These are phyloP conservation scores for Chondrilla cf. caribensis DNA, from an alignment of 37 sponge, comb jelly and placozoan genomes.

Conservation along the genomic window DNA sequence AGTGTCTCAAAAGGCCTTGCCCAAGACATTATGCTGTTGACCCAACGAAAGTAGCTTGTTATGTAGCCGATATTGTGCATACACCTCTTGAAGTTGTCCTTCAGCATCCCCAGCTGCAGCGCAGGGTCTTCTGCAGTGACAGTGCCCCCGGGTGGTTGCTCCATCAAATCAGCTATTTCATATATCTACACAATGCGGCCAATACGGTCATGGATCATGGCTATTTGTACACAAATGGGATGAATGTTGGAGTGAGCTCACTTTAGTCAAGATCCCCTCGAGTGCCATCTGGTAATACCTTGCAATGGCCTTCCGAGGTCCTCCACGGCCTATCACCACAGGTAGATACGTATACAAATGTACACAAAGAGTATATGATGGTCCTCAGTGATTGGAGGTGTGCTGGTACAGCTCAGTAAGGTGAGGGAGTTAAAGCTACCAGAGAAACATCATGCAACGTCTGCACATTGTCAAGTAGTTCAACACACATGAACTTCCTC, in stretches of 20 bases:
- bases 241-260: background rate
- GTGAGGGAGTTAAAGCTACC: no score
- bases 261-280: background rate
- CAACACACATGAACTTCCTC: no score
- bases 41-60: background rate
- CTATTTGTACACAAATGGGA: background rate
- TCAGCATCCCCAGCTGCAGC: constrained; percentile 39
- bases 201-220: background rate
- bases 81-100: constrained; percentile 49
- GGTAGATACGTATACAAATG: background rate
- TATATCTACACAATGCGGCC: constrained; percentile 30
- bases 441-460: no score
- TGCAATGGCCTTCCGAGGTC: background rate
- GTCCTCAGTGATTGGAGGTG: background rate
- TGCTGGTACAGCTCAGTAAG: no score
- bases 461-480: no score
- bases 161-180: constrained; percentile 56
- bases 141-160: background rate
- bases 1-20: constrained; percentile 40
- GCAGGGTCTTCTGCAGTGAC: constrained; percentile 25
- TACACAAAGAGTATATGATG: background rate
- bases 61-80: background rate
- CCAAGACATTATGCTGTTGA: constrained; percentile 33
- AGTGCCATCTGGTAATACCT: background rate
- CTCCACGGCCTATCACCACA: background rate